Evolutionary conservation across 2,888 invertebrate genomes (phyloP).

Genomic region (Tipula lateralis): DNA sequence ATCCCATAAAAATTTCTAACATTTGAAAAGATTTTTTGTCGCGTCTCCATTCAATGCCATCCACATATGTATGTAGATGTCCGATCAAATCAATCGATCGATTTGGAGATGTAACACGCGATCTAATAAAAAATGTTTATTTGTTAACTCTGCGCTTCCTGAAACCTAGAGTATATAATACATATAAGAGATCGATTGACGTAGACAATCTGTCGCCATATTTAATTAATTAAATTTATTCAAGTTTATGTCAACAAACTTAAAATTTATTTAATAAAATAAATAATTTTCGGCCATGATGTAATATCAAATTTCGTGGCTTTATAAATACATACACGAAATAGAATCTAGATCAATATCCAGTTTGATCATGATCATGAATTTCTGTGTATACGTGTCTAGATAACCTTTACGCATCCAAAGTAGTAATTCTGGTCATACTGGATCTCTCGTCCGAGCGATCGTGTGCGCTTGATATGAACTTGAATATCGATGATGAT

Average conservation of each 20-base stretch:
- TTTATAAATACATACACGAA: background rate
- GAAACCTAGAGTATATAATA: background rate
- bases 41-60: background rate
- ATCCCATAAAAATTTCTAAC: background rate
- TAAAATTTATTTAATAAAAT: background rate
- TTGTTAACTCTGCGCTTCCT: background rate
- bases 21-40: background rate
- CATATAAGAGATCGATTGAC: background rate
- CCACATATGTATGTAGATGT: background rate
- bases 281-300: background rate
- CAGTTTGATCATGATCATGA: background rate
- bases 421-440: background rate
- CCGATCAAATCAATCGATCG: background rate
- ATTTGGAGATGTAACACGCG: background rate
- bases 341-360: background rate
- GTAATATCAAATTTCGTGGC: background rate
- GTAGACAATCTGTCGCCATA: background rate
- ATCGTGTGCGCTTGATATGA: background rate
- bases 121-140: background rate
- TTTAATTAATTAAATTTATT: background rate
- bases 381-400: background rate
- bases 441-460: background rate
- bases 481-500: background rate
- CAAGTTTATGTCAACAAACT: constrained; percentile 14
- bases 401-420: background rate